These are phyloP conservation scores for Sebastes itinus DNA, from an alignment of 2,797 vertebrate species.

Conservation along the genomic window DNA sequence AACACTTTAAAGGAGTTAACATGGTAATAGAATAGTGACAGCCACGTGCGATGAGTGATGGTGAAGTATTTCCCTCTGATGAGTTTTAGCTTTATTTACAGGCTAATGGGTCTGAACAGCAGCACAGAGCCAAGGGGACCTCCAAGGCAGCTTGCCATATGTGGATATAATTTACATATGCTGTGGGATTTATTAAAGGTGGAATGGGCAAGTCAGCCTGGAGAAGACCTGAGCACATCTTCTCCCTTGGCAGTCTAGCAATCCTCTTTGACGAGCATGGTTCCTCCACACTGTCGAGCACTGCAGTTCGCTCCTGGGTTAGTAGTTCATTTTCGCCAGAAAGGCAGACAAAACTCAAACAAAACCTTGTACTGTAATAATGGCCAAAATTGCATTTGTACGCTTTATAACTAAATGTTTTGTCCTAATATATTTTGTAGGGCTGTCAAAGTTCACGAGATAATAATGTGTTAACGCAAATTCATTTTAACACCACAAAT, in stretches of 20 bases:
- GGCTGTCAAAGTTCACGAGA: too few relatives aligned
- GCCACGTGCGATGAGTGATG: background rate
- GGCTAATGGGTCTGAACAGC: slow-evolving; percentile 5
- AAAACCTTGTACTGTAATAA: background rate
- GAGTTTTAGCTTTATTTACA: slow-evolving; percentile 2
- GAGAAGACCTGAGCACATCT: background rate
- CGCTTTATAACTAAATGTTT: too few relatives aligned
- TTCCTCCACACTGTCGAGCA: background rate
- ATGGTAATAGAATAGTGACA: background rate
- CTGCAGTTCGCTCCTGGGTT: background rate
- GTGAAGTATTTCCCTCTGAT: background rate
- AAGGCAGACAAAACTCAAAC: background rate
- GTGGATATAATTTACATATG: slow-evolving; percentile 15
- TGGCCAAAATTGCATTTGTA: background rate
- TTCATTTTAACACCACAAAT: too few relatives aligned
- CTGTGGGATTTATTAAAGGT: slow-evolving; percentile 8
- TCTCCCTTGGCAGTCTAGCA: background rate
- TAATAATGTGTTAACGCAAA: too few relatives aligned
- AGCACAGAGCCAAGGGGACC: background rate
- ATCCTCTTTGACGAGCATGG: background rate
- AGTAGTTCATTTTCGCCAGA: background rate
- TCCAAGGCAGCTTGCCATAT: slow-evolving; percentile 4
- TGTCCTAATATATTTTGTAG: too few relatives aligned
- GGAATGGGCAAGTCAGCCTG: background rate
- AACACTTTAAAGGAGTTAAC: background rate